Conservation (phyloP, 1,140 invertebrate genomes). For the Pogonognathellus flavescens region DNA sequence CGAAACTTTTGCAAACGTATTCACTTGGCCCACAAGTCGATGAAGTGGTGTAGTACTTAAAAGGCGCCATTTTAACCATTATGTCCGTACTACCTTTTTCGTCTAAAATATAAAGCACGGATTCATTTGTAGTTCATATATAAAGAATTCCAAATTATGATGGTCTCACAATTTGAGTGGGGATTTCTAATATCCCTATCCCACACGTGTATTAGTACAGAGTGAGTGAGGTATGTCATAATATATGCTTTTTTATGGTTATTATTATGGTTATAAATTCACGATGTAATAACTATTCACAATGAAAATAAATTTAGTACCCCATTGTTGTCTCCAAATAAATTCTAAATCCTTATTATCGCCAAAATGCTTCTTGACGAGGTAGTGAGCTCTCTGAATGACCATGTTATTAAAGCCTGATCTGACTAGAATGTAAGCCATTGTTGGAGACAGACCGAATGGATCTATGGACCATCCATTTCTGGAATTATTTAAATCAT, state of each 20-base stretch:
- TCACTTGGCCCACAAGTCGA: constrained; percentile 92
- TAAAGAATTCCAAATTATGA: neutral
- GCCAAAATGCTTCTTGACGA: constrained; percentile 92
- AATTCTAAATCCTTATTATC: constrained; percentile 87
- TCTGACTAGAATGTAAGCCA: constrained; percentile 88
- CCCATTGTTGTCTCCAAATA: constrained; percentile 94
- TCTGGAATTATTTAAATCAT: too few species aligned
- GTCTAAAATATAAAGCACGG: constrained; percentile 75
- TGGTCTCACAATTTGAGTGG: neutral
- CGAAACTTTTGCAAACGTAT: neutral
- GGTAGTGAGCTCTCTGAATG: constrained; percentile 95
- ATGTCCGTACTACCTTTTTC: constrained; percentile 82
- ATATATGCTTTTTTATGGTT: too few species aligned
- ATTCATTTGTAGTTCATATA: neutral
- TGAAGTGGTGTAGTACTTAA: constrained; percentile 97
- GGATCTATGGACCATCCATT: constrained; percentile 96
- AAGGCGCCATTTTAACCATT: constrained; percentile 98
- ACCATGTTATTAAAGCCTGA: constrained; percentile 88
- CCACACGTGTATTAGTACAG: too few species aligned
- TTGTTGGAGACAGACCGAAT: constrained; percentile 89
- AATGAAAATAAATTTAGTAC: constrained; percentile 72
- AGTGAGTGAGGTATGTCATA: too few species aligned
- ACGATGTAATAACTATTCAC: constrained; percentile 34
- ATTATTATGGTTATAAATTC: neutral
- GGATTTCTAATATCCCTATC: neutral